Evolutionary conservation across 2,797 vertebrate species (phyloP), one percentile per base, ranked within the genome.

Genomic region (Sebastes aleutianus): DNA sequence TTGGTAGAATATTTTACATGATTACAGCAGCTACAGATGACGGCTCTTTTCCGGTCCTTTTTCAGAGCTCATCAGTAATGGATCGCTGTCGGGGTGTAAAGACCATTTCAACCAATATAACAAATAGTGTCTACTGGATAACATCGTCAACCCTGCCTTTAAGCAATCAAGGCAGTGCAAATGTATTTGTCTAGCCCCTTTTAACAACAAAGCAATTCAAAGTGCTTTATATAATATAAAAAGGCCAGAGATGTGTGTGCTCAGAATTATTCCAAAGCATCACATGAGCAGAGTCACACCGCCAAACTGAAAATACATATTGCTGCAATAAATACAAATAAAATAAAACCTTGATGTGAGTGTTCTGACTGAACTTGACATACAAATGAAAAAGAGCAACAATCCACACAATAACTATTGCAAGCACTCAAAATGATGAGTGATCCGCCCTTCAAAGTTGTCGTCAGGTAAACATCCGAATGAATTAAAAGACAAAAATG

Each of bases 341-440:
- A 39, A 31, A 10, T 31, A 62, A 67, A 63, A 72, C 39, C 6
- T n/a, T 29, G 39, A 59, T 32, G 1, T 43, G 36, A 78, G 22
- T 57, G 50, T 78, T 39, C 39, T 71, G 54, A 32, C 47, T 71
- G 32, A 83, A 50, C 34, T 50, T 76, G 31, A 53, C 47, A 56
- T 22, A 29, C 47, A 59, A 59, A 85, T 67, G 36, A 64, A 67
- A 66, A 67, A 64, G 9, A 29, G 20, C 36, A 70, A 16, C 16
- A 18, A 50, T 43, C 56, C 26, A 22, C 63, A 57, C 24, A 29
- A n/a, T 70, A 32, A 64, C 14, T 70, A 54, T 36, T 70, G 56
- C 11, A 70, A 47, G 39, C 73, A 62, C 58, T 77, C 5, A n/a
- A 24, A 27, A 76, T 53, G 7, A 54, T 43, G 31, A 57, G 71